phyloP scores from a whole-genome alignment of 2,797 vertebrate genomes.

The Sphenopsis melanotis region DNA sequence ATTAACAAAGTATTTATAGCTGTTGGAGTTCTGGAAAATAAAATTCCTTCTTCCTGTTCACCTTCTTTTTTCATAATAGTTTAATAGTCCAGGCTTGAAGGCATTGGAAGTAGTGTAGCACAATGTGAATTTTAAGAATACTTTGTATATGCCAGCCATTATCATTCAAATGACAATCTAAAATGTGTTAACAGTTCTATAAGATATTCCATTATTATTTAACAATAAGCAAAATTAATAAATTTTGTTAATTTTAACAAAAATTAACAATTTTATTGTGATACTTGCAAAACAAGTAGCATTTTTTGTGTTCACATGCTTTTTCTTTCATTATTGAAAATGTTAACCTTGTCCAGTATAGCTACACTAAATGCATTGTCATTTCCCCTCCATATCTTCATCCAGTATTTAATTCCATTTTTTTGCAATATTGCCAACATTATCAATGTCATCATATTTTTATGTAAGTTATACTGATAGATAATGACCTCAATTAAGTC shows the following conservation, averaged over 20 bases:
- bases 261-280: background rate
- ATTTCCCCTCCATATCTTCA: background rate
- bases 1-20: background rate
- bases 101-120: background rate
- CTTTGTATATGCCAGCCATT: background rate
- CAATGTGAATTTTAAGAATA: background rate
- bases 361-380: background rate
- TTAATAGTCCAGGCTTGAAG: background rate
- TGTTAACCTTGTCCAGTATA: background rate
- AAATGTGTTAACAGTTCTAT: background rate
- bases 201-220: background rate
- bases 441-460: background rate
- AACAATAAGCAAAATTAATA: background rate
- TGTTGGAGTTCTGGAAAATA: background rate
- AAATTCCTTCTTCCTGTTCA: background rate
- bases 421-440: background rate
- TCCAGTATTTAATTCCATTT: background rate
- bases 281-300: background rate
- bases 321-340: background rate
- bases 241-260: too few relatives aligned
- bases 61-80: too few relatives aligned
- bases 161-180: background rate
- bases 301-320: background rate
- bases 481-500: slow-evolving; percentile 20
- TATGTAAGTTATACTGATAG: background rate